Percentiles rank a stretch among this genome's conserved stretches.
phyloP scores from a whole-genome alignment of 2,113 vertebrate species.

The Micromys minutus region DNA sequence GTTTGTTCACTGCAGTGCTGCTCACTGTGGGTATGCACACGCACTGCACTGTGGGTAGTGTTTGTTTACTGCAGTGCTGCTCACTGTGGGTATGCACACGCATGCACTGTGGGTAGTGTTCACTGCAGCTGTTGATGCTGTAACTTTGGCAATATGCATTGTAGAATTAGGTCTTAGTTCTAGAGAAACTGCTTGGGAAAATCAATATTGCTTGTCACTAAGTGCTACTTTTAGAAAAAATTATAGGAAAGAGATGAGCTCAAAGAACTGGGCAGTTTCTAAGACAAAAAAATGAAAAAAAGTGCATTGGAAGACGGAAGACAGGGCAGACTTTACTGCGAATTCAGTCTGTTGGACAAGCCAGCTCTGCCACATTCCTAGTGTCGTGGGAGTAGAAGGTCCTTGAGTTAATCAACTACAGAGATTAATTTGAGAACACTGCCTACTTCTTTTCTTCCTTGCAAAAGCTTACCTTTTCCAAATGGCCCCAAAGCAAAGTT shows the following conservation, averaged over 20 bases:
- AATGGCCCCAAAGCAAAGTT: background rate
- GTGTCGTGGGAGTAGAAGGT: background rate
- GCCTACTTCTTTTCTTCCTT: background rate
- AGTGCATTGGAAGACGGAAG: background rate
- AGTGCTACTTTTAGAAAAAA: background rate
- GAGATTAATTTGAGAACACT: background rate
- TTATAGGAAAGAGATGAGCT: background rate
- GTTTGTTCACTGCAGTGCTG: too few species aligned
- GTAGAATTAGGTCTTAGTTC: background rate
- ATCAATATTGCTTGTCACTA: background rate
- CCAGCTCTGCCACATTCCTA: background rate
- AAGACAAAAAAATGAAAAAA: background rate
- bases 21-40: too few species aligned
- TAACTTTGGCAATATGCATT: background rate
- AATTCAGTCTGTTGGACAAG: background rate
- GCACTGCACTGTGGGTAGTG: too few species aligned
- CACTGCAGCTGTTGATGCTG: background rate
- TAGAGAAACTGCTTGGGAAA: background rate
- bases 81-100: background rate
- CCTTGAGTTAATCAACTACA: background rate
- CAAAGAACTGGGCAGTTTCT: background rate
- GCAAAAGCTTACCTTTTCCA: background rate
- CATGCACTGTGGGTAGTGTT: background rate
- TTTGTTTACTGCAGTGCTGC: too few species aligned
- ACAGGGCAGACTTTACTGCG: background rate